Evolutionary conservation across 2,888 invertebrate genomes (phyloP).

Genomic region (Baccha elongata): DNA sequence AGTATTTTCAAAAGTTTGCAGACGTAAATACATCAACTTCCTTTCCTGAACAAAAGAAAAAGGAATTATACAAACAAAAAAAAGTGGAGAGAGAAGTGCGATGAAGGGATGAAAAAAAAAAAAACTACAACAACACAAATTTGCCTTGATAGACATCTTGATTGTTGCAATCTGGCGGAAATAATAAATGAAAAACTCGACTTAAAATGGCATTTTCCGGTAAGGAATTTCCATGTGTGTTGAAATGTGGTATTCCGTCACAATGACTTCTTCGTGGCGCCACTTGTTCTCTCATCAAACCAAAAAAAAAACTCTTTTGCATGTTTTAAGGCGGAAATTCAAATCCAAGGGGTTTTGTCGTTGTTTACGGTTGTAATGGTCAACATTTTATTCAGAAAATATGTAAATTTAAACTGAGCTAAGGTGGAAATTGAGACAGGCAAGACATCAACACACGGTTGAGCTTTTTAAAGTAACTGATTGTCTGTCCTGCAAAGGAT

Average conservation of each 20-base stretch:
- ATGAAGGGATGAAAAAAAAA: background rate
- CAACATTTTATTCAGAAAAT: slow-evolving; percentile 52
- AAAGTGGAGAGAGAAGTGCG: background rate
- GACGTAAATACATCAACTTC: slow-evolving; percentile 53
- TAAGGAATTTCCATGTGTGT: slow-evolving; percentile 53
- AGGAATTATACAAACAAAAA: background rate
- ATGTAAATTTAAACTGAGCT: slow-evolving; percentile 46
- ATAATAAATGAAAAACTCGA: slow-evolving; percentile 72
- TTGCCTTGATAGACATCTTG: slow-evolving; percentile 64
- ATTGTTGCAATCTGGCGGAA: slow-evolving; percentile 68
- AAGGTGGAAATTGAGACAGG: background rate
- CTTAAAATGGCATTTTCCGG: slow-evolving; percentile 69
- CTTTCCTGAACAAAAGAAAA: slow-evolving; percentile 5
- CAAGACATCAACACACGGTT: background rate
- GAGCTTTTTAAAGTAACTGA: slow-evolving; percentile 35
- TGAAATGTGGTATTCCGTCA: slow-evolving; percentile 16
- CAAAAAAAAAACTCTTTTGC: slow-evolving; percentile 8
- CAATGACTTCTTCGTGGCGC: background rate
- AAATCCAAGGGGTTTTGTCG: slow-evolving; percentile 37
- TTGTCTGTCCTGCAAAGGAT: slow-evolving; percentile 69
- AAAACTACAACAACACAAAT: slow-evolving; percentile 26
- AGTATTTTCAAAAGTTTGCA: slow-evolving; percentile 25
- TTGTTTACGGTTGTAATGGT: slow-evolving; percentile 42
- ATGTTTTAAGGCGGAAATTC: slow-evolving; percentile 53
- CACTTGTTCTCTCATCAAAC: slow-evolving; percentile 8